These are phyloP conservation scores for Hemiprocne comata DNA, from an alignment of 2,113 vertebrate species.

Conservation along the genomic window DNA sequence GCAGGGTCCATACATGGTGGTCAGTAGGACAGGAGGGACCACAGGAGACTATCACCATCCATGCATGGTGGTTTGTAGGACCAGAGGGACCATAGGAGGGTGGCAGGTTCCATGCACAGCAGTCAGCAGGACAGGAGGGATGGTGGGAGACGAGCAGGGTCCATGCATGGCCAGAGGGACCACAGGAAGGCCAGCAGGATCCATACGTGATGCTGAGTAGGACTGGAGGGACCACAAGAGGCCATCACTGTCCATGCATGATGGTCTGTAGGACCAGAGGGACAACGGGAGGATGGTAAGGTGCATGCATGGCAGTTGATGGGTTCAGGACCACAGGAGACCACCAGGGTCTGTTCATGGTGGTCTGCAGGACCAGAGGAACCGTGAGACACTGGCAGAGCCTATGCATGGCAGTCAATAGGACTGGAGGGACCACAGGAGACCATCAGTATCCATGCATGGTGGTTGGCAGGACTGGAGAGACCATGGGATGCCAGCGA, in stretches of 20 bases:
- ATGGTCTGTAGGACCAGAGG: neutral
- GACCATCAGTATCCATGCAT: neutral
- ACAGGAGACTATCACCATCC: neutral
- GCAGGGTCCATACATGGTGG: neutral
- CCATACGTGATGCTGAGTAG: neutral
- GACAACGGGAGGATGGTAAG: neutral
- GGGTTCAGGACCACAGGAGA: too few species aligned
- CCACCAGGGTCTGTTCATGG: neutral
- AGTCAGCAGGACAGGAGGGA: too few species aligned
- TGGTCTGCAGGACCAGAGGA: neutral
- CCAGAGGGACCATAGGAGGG: neutral
- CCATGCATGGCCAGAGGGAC: neutral
- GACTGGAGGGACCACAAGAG: neutral
- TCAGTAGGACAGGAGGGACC: neutral
- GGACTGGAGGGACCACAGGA: neutral
- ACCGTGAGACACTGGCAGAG: neutral
- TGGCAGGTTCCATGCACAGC: neutral
- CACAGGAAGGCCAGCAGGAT: rapidly evolving
- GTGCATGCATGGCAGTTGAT: too few species aligned
- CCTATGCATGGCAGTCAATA: neutral
- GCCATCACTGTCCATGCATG: neutral
- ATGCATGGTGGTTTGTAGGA: neutral
- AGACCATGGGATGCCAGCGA: too few species aligned
- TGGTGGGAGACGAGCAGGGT: too few species aligned
- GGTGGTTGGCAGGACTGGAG: neutral